Conservation (phyloP, 30 jellyfish, hydroid and myxozoan species). For the Clytia hemisphaerica region DNA sequence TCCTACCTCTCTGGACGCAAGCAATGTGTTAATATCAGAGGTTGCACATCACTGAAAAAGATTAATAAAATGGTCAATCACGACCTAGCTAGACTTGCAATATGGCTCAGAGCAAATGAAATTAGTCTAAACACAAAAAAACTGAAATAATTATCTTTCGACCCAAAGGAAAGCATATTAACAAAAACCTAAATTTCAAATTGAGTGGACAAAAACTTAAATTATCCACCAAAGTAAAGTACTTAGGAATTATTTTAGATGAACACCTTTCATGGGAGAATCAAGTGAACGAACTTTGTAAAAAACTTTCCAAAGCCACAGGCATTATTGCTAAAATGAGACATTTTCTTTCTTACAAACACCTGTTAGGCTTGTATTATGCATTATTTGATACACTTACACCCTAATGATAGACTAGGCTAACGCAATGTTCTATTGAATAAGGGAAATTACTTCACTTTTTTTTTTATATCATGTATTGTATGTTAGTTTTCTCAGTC, state of each 20-base stretch:
- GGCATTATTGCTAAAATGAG: slow-evolving; percentile 32
- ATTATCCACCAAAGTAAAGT: slow-evolving; percentile 32
- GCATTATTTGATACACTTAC: not conserved
- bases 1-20: slow-evolving; percentile 38
- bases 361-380: slow-evolving; percentile 16
- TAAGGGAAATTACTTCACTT: too few relatives aligned
- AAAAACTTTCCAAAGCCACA: slow-evolving; percentile 39
- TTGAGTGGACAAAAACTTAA: slow-evolving; percentile 22
- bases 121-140: slow-evolving; percentile 32
- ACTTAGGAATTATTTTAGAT: slow-evolving; percentile 53
- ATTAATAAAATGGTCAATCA: slow-evolving; percentile 35
- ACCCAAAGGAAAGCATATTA: slow-evolving; percentile 19
- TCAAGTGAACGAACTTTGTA: slow-evolving; percentile 23
- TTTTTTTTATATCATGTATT: too few relatives aligned
- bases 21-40: slow-evolving; percentile 27
- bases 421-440: too few relatives aligned
- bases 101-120: slow-evolving; percentile 48
- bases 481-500: too few relatives aligned
- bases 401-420: too few relatives aligned
- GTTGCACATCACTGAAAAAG: slow-evolving; percentile 18
- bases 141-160: slow-evolving; percentile 39
- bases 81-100: slow-evolving; percentile 33
- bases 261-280: slow-evolving; percentile 43
- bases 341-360: slow-evolving; percentile 33
- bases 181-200: slow-evolving; percentile 19